Evolutionary conservation across 2,113 vertebrate genomes (phyloP).

Genomic region (Esox niger): DNA sequence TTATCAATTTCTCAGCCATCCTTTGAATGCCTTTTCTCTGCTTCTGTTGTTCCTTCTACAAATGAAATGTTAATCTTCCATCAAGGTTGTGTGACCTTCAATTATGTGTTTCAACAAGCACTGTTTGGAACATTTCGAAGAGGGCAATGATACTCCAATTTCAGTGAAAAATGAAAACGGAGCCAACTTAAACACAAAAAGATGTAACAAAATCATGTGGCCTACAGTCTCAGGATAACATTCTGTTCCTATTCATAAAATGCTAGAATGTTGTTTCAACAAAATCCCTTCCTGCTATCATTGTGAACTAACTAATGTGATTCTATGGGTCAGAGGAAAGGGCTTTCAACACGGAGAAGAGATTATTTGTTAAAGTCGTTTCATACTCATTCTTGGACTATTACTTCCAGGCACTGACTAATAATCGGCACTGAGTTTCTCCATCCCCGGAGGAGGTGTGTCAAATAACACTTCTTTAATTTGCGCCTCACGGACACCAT

Average conservation of each 20-base stretch:
- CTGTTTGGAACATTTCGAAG: conserved; percentile 27
- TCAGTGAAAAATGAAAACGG: neutral
- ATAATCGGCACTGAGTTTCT: neutral
- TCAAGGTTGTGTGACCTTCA: conserved; percentile 40
- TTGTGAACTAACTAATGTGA: neutral
- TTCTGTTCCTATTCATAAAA: neutral
- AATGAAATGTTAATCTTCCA: conserved; percentile 57
- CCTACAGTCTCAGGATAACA: neutral
- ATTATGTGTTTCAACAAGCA: conserved; percentile 38
- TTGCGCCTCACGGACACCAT: conserved; percentile 10
- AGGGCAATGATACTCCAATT: conserved; percentile 5
- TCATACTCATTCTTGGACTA: neutral
- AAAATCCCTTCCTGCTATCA: neutral
- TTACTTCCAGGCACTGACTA: neutral
- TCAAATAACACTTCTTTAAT: conserved; percentile 6
- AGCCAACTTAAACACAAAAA: neutral
- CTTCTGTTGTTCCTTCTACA: conserved; percentile 48
- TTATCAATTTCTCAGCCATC: conserved; percentile 53
- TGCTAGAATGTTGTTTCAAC: neutral
- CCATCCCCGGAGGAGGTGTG: neutral
- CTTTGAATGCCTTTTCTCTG: conserved; percentile 49
- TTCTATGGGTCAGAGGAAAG: neutral
- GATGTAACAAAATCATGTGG: too few species aligned
- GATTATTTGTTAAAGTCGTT: neutral
- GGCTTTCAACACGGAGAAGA: too few species aligned